Evolutionary conservation across 2,888 invertebrate genomes (phyloP).

Genomic region (Maniola hyperantus): DNA sequence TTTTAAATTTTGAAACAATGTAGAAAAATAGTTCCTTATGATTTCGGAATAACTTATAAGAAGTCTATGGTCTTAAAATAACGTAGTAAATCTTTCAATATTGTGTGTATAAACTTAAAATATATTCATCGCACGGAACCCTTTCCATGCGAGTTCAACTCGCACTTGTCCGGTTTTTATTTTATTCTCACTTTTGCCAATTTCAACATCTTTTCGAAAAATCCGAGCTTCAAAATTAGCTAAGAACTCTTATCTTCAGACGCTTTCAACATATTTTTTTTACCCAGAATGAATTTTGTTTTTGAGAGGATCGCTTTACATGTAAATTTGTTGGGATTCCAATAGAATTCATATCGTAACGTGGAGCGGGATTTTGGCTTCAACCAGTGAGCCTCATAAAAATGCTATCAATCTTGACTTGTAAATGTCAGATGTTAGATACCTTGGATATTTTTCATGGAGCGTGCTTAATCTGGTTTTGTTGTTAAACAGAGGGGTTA

Average conservation of each 20-base stretch:
- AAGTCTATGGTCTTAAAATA: too few relatives aligned
- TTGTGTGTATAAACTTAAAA: too few relatives aligned
- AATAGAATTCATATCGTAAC: conserved; percentile 29
- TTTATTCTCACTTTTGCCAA: neutral
- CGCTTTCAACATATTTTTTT: conserved; percentile 20
- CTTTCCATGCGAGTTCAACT: too few relatives aligned
- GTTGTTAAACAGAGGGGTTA: neutral
- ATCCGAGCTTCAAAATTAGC: neutral
- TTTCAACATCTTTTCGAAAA: conserved; percentile 4
- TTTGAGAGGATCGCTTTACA: conserved; percentile 32
- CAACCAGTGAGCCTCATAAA: conserved; percentile 8
- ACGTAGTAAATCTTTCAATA: too few relatives aligned
- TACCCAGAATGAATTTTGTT: conserved; percentile 24
- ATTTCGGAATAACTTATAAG: too few relatives aligned
- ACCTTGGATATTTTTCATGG: neutral
- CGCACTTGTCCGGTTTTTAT: neutral
- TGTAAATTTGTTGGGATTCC: conserved; percentile 35
- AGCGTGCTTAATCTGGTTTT: neutral
- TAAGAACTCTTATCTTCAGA: neutral
- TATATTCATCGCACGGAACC: too few relatives aligned
- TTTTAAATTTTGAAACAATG: too few relatives aligned
- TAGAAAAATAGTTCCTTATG: too few relatives aligned
- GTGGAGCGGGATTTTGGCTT: conserved; percentile 12
- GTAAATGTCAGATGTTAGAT: conserved; percentile 5
- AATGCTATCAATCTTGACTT: conserved; percentile 24